These are phyloP conservation scores for Gisinianus flammeolus DNA, from an alignment of 2,888 invertebrate genomes.

Conservation along the genomic window DNA sequence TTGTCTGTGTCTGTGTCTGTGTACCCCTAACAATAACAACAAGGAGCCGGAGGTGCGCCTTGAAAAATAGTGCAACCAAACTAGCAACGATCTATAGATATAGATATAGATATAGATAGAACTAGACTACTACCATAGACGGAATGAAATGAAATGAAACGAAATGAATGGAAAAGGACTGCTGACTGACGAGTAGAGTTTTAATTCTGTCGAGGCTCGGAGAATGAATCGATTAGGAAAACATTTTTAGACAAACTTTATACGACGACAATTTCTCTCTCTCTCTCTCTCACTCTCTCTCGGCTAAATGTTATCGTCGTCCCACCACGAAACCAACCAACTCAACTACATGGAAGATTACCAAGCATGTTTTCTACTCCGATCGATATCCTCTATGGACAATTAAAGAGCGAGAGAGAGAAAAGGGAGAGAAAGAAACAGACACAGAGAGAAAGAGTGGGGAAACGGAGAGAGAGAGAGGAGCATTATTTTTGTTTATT, in stretches of 20 bases:
- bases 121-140: too few relatives aligned
- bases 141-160: too few relatives aligned
- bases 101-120: too few relatives aligned
- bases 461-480: slow-evolving; percentile 51
- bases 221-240: slow-evolving; percentile 52
- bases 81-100: too few relatives aligned
- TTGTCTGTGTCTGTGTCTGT: too few relatives aligned
- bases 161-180: too few relatives aligned
- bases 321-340: not conserved
- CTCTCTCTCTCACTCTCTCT: too few relatives aligned
- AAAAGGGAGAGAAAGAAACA: not conserved
- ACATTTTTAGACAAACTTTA: slow-evolving; percentile 56
- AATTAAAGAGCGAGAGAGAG: too few relatives aligned
- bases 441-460: slow-evolving; percentile 19
- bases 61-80: slow-evolving; percentile 34
- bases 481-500: slow-evolving; percentile 55
- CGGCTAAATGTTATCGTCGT: slow-evolving; percentile 52
- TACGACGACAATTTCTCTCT: slow-evolving; percentile 52
- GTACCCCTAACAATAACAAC: slow-evolving; percentile 49
- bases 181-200: slow-evolving; percentile 29
- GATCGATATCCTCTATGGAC: slow-evolving; percentile 53
- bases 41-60: slow-evolving; percentile 33
- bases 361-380: slow-evolving; percentile 47
- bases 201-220: slow-evolving; percentile 41
- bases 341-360: slow-evolving; percentile 50